phyloP scores from a whole-genome alignment of 2,888 invertebrate genomes.

The Punctoribates punctum region DNA sequence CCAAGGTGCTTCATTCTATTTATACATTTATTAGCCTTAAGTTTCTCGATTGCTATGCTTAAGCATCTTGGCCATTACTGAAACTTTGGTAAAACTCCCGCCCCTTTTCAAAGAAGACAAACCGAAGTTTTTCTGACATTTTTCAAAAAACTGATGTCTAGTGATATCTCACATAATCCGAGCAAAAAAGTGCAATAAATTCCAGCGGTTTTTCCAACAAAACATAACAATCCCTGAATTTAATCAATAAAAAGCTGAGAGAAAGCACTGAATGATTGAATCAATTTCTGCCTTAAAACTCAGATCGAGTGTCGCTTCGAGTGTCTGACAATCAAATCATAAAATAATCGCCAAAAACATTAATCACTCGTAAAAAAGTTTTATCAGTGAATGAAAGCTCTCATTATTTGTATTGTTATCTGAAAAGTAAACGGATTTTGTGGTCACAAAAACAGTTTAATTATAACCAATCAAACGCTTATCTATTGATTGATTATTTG shows the following conservation, averaged over 20 bases:
- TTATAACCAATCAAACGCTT: not conserved
- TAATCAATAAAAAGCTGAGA: not conserved
- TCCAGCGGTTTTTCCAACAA: not conserved
- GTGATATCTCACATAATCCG: not conserved
- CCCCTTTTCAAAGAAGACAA: not conserved
- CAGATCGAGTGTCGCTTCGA: not conserved
- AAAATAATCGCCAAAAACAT: not conserved
- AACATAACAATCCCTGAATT: not conserved
- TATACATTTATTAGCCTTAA: not conserved
- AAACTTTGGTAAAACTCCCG: not conserved
- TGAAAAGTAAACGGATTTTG: not conserved
- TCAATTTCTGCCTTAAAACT: not conserved
- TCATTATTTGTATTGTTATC: not conserved
- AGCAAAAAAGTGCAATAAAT: slow-evolving; percentile 1
- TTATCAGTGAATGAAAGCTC: not conserved
- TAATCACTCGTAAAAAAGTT: not conserved
- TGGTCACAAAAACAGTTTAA: not conserved
- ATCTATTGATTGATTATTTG: slow-evolving; percentile 8
- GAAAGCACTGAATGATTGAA: not conserved
- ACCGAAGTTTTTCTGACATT: not conserved
- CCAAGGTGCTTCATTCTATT: too few species aligned
- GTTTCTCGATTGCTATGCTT: not conserved
- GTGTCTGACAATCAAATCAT: slow-evolving; percentile 10
- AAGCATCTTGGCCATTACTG: not conserved
- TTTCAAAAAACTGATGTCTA: not conserved